phyloP scores from a whole-genome alignment of 2,113 vertebrate genomes.

The Lathamus discolor region DNA sequence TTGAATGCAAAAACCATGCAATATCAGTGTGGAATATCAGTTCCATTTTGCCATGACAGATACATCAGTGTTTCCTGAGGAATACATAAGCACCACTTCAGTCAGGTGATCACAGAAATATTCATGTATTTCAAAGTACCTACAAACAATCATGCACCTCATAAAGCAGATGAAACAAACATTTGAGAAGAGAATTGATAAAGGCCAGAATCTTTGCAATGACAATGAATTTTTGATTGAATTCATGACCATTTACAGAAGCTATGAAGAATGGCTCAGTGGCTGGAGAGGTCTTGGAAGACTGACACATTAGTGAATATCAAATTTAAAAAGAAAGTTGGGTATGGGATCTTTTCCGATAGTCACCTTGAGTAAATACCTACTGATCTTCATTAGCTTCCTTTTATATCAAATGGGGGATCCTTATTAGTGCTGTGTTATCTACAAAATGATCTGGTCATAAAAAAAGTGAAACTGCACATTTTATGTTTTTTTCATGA shows the following conservation, averaged over 20 bases:
- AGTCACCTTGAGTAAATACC: neutral
- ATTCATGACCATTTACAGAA: neutral
- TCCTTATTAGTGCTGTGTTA: neutral
- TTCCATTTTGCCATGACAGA: neutral
- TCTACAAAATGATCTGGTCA: neutral
- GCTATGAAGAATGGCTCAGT: neutral
- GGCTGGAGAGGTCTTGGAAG: neutral
- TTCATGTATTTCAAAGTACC: neutral
- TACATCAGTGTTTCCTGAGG: neutral
- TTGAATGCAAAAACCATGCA: neutral
- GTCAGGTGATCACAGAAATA: neutral
- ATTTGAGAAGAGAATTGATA: neutral
- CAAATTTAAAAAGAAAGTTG: neutral
- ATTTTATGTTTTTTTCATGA: neutral
- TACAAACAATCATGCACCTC: neutral
- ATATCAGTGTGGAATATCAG: neutral
- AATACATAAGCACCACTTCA: neutral
- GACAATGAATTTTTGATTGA: neutral
- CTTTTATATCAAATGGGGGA: neutral
- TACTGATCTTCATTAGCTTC: neutral
- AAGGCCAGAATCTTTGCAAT: neutral
- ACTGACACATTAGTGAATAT: neutral
- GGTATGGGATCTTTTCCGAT: neutral
- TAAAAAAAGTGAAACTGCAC: neutral
- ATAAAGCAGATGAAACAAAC: neutral